These are phyloP conservation scores for Trachops cirrhosus DNA, from an alignment of 2,797 vertebrate genomes.

Conservation along the genomic window DNA sequence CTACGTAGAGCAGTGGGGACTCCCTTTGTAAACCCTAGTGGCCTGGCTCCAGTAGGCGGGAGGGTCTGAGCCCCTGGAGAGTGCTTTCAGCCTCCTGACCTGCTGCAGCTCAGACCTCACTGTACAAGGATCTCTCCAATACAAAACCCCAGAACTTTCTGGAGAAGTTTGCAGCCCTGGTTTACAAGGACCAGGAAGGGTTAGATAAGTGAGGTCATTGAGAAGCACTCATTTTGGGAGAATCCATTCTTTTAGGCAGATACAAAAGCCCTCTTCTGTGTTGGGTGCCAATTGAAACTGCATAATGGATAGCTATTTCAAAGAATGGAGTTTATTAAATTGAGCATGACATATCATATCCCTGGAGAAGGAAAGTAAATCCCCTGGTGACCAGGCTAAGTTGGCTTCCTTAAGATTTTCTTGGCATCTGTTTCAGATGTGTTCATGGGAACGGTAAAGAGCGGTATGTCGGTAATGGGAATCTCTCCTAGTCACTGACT, in stretches of 20 bases:
- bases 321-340: conserved; percentile 9
- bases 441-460: not conserved
- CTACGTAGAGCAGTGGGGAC: not conserved
- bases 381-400: not conserved
- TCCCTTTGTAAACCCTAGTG: not conserved
- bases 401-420: not conserved
- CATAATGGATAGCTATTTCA: not conserved
- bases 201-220: not conserved
- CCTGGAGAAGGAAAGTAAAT: not conserved
- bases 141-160: not conserved
- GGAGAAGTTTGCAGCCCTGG: not conserved
- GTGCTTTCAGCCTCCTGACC: not conserved
- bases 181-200: not conserved
- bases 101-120: not conserved
- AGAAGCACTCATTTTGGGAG: not conserved
- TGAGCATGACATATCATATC: not conserved
- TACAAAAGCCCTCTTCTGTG: not conserved
- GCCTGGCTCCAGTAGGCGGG: not conserved
- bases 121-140: not conserved
- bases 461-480: not conserved
- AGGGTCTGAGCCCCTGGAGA: not conserved
- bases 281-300: not conserved
- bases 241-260: not conserved
- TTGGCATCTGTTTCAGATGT: not conserved
- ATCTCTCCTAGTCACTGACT: not conserved